Evolutionary conservation across 2,888 invertebrate species (phyloP).

Genomic region (Deroplatys truncata): DNA sequence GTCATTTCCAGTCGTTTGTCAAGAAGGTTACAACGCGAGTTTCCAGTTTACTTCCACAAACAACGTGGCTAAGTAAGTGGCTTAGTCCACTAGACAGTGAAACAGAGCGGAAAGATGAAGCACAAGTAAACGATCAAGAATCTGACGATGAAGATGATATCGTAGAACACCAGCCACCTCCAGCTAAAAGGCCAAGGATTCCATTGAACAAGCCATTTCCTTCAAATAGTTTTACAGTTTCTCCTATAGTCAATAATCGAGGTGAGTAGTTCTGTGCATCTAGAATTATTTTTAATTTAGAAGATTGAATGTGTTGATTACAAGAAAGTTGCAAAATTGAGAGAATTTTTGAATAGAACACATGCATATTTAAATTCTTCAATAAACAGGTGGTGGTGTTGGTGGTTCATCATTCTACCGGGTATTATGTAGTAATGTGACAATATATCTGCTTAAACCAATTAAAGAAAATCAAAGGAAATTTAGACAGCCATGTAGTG

Average conservation of each 20-base stretch:
- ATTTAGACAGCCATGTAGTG: too few relatives aligned
- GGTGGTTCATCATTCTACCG: too few relatives aligned
- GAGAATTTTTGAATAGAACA: too few relatives aligned
- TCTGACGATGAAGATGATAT: constrained; percentile 21
- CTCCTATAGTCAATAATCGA: background rate
- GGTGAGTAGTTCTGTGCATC: background rate
- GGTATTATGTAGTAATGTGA: too few relatives aligned
- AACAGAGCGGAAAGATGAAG: background rate
- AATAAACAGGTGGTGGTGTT: too few relatives aligned
- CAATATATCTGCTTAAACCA: too few relatives aligned
- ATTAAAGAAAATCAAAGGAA: too few relatives aligned
- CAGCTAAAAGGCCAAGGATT: constrained; percentile 24
- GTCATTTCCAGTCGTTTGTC: constrained; percentile 61
- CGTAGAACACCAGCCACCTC: background rate
- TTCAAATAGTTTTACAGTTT: constrained; percentile 15
- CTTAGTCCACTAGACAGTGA: constrained; percentile 24
- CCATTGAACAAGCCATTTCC: constrained; percentile 24
- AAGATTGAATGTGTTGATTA: too few relatives aligned
- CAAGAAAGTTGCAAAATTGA: too few relatives aligned
- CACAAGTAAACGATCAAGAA: constrained; percentile 2
- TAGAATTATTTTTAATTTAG: background rate
- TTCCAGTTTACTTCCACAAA: constrained; percentile 59
- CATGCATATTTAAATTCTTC: too few relatives aligned
- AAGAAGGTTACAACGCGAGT: constrained; percentile 62
- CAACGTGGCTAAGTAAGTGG: constrained; percentile 43